Evolutionary conservation across 1,140 invertebrate species (phyloP).

Genomic region (Drosophila nannoptera): DNA sequence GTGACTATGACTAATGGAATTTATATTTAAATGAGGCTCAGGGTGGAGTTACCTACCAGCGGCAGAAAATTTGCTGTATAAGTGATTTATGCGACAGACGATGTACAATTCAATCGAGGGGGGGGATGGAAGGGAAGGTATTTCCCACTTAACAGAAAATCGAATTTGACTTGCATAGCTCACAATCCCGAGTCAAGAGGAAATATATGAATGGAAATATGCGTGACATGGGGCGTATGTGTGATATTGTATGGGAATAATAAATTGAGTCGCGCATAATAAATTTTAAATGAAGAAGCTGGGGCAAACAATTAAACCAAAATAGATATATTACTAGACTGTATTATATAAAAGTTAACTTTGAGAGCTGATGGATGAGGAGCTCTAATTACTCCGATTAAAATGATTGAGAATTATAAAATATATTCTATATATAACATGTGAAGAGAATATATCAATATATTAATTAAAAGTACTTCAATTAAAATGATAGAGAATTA

Average conservation of each 20-base stretch:
- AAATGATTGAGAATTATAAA: too few relatives aligned
- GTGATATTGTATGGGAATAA: constrained; percentile 7
- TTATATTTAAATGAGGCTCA: constrained; percentile 62
- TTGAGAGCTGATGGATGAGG: too few relatives aligned
- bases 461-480: too few relatives aligned
- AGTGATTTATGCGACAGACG: constrained; percentile 41
- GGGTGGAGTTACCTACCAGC: not conserved
- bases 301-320: not conserved
- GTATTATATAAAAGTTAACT: not conserved
- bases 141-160: constrained; percentile 41
- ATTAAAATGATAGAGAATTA: too few relatives aligned
- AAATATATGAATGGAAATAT: not conserved
- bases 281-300: not conserved
- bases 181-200: constrained; percentile 2
- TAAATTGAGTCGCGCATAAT: constrained; percentile 1
- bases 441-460: too few relatives aligned
- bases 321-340: not conserved
- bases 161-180: constrained; percentile 51
- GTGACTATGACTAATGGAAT: constrained; percentile 59
- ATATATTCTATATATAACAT: too few relatives aligned
- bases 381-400: too few relatives aligned
- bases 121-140: constrained; percentile 1
- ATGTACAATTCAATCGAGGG: constrained; percentile 14
- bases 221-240: constrained; percentile 22
- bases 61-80: constrained; percentile 3